Evolutionary conservation across 2,113 vertebrate species (phyloP), one percentile per base, ranked within the genome.

Genomic region (Desmodus rotundus): DNA sequence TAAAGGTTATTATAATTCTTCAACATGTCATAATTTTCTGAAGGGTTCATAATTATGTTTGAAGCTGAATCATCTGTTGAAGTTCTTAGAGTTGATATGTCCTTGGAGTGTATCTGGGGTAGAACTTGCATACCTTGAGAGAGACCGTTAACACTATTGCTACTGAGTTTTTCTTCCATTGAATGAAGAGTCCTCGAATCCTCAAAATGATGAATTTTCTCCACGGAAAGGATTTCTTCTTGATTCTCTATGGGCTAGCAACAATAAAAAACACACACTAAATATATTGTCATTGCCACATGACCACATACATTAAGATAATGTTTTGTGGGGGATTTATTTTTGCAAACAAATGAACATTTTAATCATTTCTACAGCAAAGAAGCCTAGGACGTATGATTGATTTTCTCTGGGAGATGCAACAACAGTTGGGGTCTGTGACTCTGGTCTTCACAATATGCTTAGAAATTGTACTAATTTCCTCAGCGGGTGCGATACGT

Each of bases 191-290:
- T 88, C 54, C 67, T 67, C 17, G 50, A 33, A 47, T 96, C 91
- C 58, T 97, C 91, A 77, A 96, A 93, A 89, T 45, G 93, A 93
- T 92, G 70, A 91, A 68, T 63, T 94, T 97, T 95, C 74, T 96
- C 92, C 65, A 50, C 65, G 82, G 93, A 93, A 95, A 92, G 54
- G 7, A 45, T 81, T 77, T 19, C 85, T 95, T 96, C 96, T 96
- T 94, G 96, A 78, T 96, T 97, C 56, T 94, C 68, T 50, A 15
- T 80, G 96, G 96, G 65, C 97, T 98, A 76, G 84, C 31, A 96
- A 68, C 22, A 91, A 83, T 80, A 96, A 92, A 93, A 94, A 91
- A 24, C 33, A 80, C 8, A 54, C 9, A 87, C 45, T 87, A 91
- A 97, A 89, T 67, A 47, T 72, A 36, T 10, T 76, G 11, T 77